Conservation (phyloP, 2,797 vertebrate species). For the Galagoides demidoff region DNA sequence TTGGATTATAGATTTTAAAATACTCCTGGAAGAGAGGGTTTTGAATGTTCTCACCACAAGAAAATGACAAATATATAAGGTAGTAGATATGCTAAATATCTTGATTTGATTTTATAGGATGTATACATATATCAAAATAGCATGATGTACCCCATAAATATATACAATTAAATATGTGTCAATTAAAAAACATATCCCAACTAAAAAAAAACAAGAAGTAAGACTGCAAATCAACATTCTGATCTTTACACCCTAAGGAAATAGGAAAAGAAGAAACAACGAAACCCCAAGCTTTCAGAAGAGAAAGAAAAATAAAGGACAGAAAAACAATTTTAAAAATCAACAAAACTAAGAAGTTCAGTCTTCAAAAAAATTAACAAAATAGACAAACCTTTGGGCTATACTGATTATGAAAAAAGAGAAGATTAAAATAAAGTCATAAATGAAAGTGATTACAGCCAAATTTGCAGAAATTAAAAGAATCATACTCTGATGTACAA, state of each 20-base stretch:
- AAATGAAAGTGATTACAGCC: neutral
- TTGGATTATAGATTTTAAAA: neutral
- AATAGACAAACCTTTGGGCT: neutral
- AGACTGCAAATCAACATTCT: neutral
- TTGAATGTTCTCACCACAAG: neutral
- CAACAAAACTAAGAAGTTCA: neutral
- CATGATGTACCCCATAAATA: neutral
- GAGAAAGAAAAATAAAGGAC: neutral
- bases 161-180: neutral
- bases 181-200: neutral
- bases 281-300: neutral
- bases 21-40: neutral
- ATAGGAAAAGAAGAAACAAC: neutral
- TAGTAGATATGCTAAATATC: neutral
- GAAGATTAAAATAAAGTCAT: neutral
- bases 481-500: neutral
- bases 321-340: neutral
- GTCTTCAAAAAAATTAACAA: neutral
- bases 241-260: neutral
- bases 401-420: neutral
- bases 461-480: neutral
- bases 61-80: neutral
- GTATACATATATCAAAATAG: neutral
- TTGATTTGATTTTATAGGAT: neutral
- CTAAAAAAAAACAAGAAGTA: neutral